phyloP scores from a whole-genome alignment of 2,888 invertebrate species.

The Chrysolina haemoptera region DNA sequence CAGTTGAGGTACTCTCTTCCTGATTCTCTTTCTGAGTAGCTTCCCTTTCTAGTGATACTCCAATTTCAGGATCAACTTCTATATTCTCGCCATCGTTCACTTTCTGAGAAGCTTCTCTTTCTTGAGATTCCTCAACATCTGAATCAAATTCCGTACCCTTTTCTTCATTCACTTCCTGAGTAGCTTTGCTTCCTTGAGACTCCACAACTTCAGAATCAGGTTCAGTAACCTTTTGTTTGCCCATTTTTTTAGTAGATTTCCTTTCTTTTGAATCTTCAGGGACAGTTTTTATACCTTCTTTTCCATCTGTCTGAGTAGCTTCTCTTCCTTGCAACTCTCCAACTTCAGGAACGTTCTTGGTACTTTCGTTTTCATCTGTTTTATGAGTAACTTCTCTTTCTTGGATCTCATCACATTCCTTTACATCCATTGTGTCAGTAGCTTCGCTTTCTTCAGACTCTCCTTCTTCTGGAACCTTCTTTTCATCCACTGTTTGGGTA shows the following conservation, averaged over 20 bases:
- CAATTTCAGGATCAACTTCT: background rate
- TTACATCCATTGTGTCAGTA: no score
- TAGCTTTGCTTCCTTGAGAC: background rate
- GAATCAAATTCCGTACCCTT: slow-evolving; percentile 1
- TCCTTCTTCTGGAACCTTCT: no score
- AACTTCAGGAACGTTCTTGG: background rate
- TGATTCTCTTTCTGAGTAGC: slow-evolving; percentile 11
- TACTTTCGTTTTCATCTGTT: background rate
- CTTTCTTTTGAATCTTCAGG: background rate
- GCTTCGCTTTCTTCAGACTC: no score
- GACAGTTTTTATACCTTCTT: background rate
- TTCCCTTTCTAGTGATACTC: slow-evolving; percentile 14
- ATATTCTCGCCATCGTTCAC: slow-evolving; percentile 23
- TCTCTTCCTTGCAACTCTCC: background rate
- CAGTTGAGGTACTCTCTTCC: background rate
- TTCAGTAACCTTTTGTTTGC: background rate
- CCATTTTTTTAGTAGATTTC: background rate
- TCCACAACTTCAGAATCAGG: background rate
- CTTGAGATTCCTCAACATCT: background rate
- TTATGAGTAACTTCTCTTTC: background rate
- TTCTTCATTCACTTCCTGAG: background rate
- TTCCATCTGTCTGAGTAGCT: background rate
- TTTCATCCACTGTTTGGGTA: background rate
- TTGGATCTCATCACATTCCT: no score
- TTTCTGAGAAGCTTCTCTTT: slow-evolving; percentile 24